Evolutionary conservation across 2,113 vertebrate genomes (phyloP).

Genomic region (Piaya cayana): DNA sequence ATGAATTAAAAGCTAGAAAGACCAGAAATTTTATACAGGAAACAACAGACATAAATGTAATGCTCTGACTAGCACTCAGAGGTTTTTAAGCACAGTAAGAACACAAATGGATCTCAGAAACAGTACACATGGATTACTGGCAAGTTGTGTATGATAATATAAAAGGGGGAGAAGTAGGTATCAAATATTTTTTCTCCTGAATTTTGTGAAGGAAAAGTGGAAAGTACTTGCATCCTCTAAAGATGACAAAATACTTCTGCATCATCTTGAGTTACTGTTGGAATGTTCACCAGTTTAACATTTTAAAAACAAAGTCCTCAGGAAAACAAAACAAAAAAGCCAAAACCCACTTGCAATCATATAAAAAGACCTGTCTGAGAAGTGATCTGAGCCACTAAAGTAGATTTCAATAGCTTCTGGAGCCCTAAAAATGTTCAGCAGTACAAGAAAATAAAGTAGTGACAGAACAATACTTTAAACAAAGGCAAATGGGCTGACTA

Average conservation of each 20-base stretch:
- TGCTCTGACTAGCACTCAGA: not conserved
- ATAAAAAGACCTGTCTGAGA: not conserved
- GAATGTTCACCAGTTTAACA: not conserved
- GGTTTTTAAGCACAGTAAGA: not conserved
- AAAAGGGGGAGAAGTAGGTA: not conserved
- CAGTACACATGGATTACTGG: not conserved
- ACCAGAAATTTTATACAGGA: not conserved
- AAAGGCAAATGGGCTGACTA: not conserved
- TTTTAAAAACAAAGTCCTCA: not conserved
- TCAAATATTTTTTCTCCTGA: not conserved
- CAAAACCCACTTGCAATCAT: not conserved
- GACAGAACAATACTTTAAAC: not conserved
- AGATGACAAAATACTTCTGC: not conserved
- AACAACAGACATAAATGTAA: not conserved
- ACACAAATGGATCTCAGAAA: not conserved
- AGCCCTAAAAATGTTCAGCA: not conserved
- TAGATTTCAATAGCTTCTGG: not conserved
- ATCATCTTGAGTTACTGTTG: not conserved
- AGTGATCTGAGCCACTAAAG: not conserved
- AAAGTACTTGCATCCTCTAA: not conserved
- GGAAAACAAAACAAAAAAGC: not conserved
- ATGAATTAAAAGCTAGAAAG: not conserved
- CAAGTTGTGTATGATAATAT: not conserved
- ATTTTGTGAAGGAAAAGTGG: not conserved
- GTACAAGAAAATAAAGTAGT: not conserved